Percentiles rank a stretch among this genome's conserved stretches.
phyloP scores from a whole-genome alignment of 2,888 invertebrate species.

The Zele albiditarsus region DNA sequence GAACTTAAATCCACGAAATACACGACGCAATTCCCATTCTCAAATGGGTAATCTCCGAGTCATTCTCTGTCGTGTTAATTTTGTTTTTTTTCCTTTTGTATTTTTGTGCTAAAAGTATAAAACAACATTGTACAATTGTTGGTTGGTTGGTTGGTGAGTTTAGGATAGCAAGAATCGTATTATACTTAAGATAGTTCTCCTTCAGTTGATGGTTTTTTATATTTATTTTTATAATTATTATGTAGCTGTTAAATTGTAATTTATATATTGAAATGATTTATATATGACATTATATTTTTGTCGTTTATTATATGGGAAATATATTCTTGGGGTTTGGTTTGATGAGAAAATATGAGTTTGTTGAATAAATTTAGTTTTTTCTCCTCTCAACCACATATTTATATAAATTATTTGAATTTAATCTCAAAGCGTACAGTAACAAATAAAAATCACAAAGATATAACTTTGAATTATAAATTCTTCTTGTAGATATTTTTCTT shows the following conservation, averaged over 20 bases:
- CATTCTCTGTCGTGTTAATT: constrained; percentile 35
- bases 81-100: constrained; percentile 23
- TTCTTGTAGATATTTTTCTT: too few relatives aligned
- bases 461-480: too few relatives aligned
- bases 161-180: constrained; percentile 8
- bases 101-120: constrained; percentile 4
- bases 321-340: constrained; percentile 14
- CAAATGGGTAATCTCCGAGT: constrained; percentile 49
- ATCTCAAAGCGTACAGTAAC: too few relatives aligned
- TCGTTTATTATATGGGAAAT: constrained; percentile 24
- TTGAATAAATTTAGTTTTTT: neutral
- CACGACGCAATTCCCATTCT: constrained; percentile 8
- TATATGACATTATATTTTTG: constrained; percentile 19
- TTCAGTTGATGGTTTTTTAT: neutral
- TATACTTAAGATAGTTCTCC: neutral
- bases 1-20: constrained; percentile 42
- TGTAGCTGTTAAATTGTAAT: constrained; percentile 17
- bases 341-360: constrained; percentile 31
- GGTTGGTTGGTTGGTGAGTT: constrained; percentile 21
- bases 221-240: constrained; percentile 18
- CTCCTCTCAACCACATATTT: too few relatives aligned
- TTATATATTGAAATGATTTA: constrained; percentile 29
- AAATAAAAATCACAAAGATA: too few relatives aligned
- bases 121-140: constrained; percentile 21
- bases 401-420: too few relatives aligned